Base-by-base conservation (phyloP, 2,113 vertebrate genomes). In the Columba janthina region DNA sequence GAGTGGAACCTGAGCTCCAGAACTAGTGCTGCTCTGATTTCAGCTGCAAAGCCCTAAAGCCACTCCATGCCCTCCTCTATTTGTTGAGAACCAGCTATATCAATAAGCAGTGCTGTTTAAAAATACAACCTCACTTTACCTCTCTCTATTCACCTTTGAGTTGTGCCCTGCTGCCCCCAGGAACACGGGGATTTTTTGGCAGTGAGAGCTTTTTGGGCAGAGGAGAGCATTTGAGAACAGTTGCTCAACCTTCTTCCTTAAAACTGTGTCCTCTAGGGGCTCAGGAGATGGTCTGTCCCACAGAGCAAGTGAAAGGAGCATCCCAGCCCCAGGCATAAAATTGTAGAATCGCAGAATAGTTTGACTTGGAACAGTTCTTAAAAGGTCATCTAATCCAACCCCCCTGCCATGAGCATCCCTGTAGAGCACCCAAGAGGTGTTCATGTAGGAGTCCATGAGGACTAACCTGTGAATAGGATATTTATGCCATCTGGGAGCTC, bases 31-130 rank as follows among this genome's bases (percentile, higher is more conserved):
- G 9, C 20, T 60, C 57, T 14, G 17, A 34, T 61, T 87, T 66
- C 62, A 88, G 34, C 71, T 58, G 12, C 66, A 16, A 22, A 14
- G 13, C 72, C 65, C 70, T 84, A 48, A 18, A 32, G 81, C 0
- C 0, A 13, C 25, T 56, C n/a, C 2, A 3, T 7, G 16, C 48
- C 61, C 40, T 78, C 44, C 17, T 56, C 48, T 24, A 0, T 58
- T 92, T 90, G n/a, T 34, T 60, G 36, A 61, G 50, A 85, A 70
- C 29, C 44, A 82, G 79, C 69, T 3, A 44, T 9, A 75, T 53
- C 78, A 92, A 29, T 40, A 70, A 62, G 36, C 40, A 21, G 24
- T 5, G 40, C 44, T 44, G 44, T 11, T 91, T 29, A 44, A 66
- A 88, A 83, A 80, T 4, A 44, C 72, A 76, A n/a, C 36, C 40